Base-by-base conservation (phyloP, 2,888 invertebrate species). In the Tillus elongatus region DNA sequence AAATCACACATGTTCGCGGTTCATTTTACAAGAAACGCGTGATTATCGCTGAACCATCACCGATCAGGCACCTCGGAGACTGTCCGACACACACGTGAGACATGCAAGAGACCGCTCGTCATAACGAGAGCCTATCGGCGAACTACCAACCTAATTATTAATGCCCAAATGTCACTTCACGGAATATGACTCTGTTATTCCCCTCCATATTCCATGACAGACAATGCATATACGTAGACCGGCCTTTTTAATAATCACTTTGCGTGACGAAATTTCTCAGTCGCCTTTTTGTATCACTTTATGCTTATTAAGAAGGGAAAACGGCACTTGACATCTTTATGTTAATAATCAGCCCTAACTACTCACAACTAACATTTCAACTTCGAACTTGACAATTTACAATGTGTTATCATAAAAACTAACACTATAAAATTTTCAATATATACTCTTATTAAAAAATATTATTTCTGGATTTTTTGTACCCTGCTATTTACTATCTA, bases 101-200 rank as follows among this genome's bases (percentile, higher is more conserved):
- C 47, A 45, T 46, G 47, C 44, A 44, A 47, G 49, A 44, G 43
- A 46, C 44, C 50, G 50, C 51, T 49, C 56, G 49, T 56, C 57
- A 59, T 60, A 54, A 53, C 57, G 49, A 35, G 38, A 38, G 44
- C 43, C 47, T 48, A 48, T 48, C 43, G 40, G 43, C 40, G 45
- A 41, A 15, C 41, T 30, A 26, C 35, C 47, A 42, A 37, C 37
- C 37, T 42, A 47, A 52, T 54, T 53, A 56, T 56, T 56, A 56
- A 54, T 49, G 45, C 48, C 49, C 48, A 54, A 56, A 56, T 56
- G 54, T 57, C 56, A 57, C 48, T 51, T 44, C 46, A 47, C 51
- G 49, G 43, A 50, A 42, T 45, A 47, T 45, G 43, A 45, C 39
- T 45, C 43, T 45, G n/a, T n/a, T n/a, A 45, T 50, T 49, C 54